Evolutionary conservation across 2,797 vertebrate genomes (phyloP).

Genomic region (Champsocephalus gunnari): DNA sequence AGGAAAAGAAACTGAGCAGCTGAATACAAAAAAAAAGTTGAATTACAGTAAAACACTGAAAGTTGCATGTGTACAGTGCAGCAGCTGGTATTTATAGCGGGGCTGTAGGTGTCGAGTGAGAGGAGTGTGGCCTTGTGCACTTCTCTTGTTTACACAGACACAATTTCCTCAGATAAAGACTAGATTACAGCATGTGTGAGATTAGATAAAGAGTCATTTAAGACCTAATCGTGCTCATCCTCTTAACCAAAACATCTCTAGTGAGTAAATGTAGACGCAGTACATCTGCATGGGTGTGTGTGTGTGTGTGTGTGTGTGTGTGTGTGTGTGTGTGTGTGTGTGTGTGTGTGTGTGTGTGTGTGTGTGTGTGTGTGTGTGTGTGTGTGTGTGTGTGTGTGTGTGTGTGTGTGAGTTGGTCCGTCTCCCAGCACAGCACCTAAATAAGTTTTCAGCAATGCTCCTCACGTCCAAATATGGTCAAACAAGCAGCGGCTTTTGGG

Average conservation of each 20-base stretch:
- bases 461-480: slow-evolving; percentile 72
- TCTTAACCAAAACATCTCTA: slow-evolving; percentile 51
- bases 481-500: slow-evolving; percentile 56
- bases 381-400: neutral
- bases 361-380: neutral
- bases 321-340: neutral
- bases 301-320: neutral
- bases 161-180: slow-evolving; percentile 67
- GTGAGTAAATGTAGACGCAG: slow-evolving; percentile 25
- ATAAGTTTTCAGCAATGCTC: slow-evolving; percentile 60
- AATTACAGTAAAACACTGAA: slow-evolving; percentile 46
- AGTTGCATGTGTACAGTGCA: slow-evolving; percentile 40
- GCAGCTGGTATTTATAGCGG: slow-evolving; percentile 74
- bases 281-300: slow-evolving; percentile 4
- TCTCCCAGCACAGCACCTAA: slow-evolving; percentile 57
- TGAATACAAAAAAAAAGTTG: slow-evolving; percentile 39
- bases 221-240: slow-evolving; percentile 67
- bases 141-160: slow-evolving; percentile 64
- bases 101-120: slow-evolving; percentile 76
- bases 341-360: neutral
- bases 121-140: slow-evolving; percentile 67
- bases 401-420: slow-evolving; percentile 24
- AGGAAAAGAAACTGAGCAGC: slow-evolving; percentile 31
- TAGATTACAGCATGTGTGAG: slow-evolving; percentile 63
- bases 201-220: slow-evolving; percentile 73